phyloP scores from a whole-genome alignment of 2,888 invertebrate species.

The Eilema sororculum region DNA sequence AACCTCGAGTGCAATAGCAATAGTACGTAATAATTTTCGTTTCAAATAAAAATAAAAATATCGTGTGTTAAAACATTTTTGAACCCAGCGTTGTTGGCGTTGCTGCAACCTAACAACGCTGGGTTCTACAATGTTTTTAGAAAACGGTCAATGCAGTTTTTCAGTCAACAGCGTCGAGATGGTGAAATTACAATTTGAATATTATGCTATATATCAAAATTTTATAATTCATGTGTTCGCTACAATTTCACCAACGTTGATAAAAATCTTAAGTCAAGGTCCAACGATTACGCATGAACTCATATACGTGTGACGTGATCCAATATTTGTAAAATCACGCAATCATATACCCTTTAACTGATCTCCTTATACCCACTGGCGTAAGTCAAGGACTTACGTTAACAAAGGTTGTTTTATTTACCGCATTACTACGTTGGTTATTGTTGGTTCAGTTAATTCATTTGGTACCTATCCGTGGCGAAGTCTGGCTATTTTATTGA shows the following conservation, averaged over 20 bases:
- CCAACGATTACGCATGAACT: constrained; percentile 54
- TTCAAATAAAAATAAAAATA: neutral
- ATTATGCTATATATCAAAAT: neutral
- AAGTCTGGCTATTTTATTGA: neutral
- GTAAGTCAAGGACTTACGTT: constrained; percentile 8
- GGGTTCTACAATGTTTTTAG: neutral
- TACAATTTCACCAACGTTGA: neutral
- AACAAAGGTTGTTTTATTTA: constrained; percentile 10
- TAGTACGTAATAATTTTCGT: neutral
- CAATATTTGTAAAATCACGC: constrained; percentile 48
- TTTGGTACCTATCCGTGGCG: neutral
- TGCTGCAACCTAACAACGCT: neutral
- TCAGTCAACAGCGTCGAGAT: too few species aligned
- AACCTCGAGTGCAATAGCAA: neutral
- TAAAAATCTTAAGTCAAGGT: constrained; percentile 48
- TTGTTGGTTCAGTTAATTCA: neutral
- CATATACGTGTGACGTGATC: constrained; percentile 46
- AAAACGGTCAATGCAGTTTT: neutral
- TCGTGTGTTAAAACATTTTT: too few species aligned
- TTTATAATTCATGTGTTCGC: neutral
- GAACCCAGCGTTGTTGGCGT: too few species aligned
- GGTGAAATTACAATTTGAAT: too few species aligned
- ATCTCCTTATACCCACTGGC: constrained; percentile 24
- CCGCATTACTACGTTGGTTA: neutral
- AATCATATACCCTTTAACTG: constrained; percentile 25